Percentiles rank a stretch among this genome's conserved stretches.
Conservation (phyloP, 2,797 vertebrate species). For the Avahi laniger region DNA sequence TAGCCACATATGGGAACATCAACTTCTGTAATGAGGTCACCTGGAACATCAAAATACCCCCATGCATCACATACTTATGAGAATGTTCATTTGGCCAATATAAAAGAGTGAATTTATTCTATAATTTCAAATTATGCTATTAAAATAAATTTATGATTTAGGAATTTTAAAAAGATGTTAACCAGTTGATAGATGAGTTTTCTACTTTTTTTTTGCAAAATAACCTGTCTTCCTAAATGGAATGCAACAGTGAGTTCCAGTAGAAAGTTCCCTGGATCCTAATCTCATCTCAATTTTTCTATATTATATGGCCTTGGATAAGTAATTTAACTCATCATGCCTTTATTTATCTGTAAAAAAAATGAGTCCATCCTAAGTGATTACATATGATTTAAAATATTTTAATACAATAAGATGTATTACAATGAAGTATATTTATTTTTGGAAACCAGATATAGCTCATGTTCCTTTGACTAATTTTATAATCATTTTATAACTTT, state of each 20-base stretch:
- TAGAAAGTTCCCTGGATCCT: not conserved
- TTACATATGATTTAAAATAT: not conserved
- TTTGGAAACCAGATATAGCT: not conserved
- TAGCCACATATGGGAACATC: not conserved
- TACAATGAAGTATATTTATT: not conserved
- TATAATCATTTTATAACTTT: not conserved
- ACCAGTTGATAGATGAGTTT: not conserved
- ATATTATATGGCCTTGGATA: not conserved
- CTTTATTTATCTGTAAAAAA: not conserved
- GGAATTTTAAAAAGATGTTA: not conserved
- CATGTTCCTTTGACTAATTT: not conserved
- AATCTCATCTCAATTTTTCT: not conserved
- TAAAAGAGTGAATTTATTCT: not conserved
- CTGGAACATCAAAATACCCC: not conserved
- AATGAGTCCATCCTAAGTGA: not conserved
- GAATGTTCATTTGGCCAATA: not conserved
- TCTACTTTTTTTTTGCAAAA: not conserved
- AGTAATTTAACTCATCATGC: not conserved
- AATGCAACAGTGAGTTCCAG: not conserved
- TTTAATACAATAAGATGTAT: not conserved
- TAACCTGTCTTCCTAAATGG: not conserved
- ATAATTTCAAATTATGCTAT: not conserved
- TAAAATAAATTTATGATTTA: not conserved
- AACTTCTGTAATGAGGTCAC: not conserved
- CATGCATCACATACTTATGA: not conserved